A percentile compares a stretch with the other conserved stretches of the same genome.
These are phyloP conservation scores for Eretmochelys imbricata DNA, from an alignment of 2,113 vertebrate genomes.

Conservation along the genomic window DNA sequence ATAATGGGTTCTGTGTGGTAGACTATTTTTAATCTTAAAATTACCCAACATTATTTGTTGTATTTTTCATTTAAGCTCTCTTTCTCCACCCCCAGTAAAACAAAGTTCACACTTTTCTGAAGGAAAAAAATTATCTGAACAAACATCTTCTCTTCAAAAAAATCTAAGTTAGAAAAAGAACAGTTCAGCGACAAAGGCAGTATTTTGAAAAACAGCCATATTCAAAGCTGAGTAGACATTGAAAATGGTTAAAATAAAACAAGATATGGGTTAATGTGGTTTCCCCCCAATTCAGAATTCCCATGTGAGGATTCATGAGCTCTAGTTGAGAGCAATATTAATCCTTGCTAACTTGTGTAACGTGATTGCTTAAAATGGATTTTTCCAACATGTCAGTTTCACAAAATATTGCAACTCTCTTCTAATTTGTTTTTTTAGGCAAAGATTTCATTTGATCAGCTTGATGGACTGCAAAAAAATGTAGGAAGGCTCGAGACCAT, in stretches of 20 bases:
- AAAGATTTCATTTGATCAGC: neutral
- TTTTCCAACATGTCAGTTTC: neutral
- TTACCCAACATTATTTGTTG: slow-evolving; percentile 53
- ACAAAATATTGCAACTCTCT: neutral
- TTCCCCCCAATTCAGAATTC: neutral
- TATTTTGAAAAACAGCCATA: neutral
- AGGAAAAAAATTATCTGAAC: neutral
- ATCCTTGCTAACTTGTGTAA: neutral
- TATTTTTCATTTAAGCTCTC: slow-evolving; percentile 62
- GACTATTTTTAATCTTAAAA: slow-evolving; percentile 58
- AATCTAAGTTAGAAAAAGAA: slow-evolving; percentile 3
- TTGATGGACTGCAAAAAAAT: neutral
- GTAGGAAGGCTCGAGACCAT: neutral
- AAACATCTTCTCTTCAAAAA: neutral
- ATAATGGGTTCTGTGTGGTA: slow-evolving; percentile 52
- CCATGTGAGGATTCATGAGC: neutral
- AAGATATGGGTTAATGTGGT: neutral
- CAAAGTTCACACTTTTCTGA: neutral
- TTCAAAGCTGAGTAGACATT: neutral
- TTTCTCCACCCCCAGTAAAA: neutral
- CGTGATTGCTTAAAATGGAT: neutral
- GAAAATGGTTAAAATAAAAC: neutral
- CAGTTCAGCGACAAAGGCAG: neutral
- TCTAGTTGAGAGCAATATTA: neutral
- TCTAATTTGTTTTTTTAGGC: neutral